These are phyloP conservation scores for Tapera naevia DNA, from an alignment of 2,797 vertebrate species.

Conservation along the genomic window DNA sequence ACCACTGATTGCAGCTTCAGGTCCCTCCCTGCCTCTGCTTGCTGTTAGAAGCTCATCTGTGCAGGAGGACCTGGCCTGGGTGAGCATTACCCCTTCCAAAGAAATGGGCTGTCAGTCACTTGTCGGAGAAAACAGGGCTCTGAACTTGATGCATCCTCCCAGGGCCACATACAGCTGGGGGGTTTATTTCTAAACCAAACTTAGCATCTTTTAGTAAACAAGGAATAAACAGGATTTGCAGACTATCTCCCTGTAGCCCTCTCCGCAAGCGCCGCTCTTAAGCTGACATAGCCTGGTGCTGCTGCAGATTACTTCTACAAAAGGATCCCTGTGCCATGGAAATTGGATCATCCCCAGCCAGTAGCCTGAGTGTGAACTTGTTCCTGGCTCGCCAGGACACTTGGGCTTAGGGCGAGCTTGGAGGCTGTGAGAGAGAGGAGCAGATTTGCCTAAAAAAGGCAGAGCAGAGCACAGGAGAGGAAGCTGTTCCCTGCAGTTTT, in stretches of 20 bases:
- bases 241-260: neutral
- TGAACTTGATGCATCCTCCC: neutral
- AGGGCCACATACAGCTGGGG: rapidly evolving
- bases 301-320: neutral
- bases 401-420: neutral
- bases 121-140: neutral
- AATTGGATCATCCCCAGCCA: neutral
- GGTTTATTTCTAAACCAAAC: neutral
- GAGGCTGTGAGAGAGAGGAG: neutral
- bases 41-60: neutral
- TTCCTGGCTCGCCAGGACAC: neutral
- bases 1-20: neutral
- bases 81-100: neutral
- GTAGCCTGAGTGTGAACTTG: neutral
- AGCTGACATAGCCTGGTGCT: neutral
- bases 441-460: slow-evolving; percentile 49
- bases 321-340: neutral
- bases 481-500: slow-evolving; percentile 21
- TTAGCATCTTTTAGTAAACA: neutral
- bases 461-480: neutral
- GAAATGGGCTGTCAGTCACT: neutral
- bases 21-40: neutral
- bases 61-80: neutral
- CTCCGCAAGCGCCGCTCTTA: neutral
- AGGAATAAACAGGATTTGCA: neutral